Evolutionary conservation across 2,888 invertebrate genomes (phyloP), one percentile per base, ranked within the genome.

Genomic region (Colletes collaris): DNA sequence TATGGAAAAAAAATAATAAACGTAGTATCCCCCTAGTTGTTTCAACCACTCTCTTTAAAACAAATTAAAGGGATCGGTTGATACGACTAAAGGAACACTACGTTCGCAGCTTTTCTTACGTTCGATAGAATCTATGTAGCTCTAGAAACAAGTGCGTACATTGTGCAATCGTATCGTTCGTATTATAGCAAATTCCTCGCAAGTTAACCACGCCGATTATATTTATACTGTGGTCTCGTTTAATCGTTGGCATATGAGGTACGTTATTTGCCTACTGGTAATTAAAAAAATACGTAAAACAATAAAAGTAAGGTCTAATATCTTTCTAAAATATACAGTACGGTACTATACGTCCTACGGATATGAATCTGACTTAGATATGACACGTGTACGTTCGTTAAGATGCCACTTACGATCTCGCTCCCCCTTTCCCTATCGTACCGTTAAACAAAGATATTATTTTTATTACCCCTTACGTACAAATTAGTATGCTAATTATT

Each of bases 401-500:
- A 67, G 79, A 84, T 79, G 74, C 62, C 83, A 76, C 65, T 76
- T 82, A 76, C 76, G 74, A 78, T 83, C 72, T 82, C 68, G 44
- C 60, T 67, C 70, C 66, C 67, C 66, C 67, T 58, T 67, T 49
- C 59, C 59, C 77, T 76, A 76, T 78, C 74, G 62, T 75, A 80
- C 71, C 80, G 76, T 79, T 79, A 81, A 87, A 82, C 68, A 86
- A 83, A 84, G 68, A 79, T 79, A 81, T 78, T 72, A 81, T 81
- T 74, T 84, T 50, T 83, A 78, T 84, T 84, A 84, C 66, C 27
- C 77, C 84, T 87, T 87, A 89, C 80, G 75, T 83, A 86, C 81
- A 87, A 83, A 88, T 91, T 89, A 89, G 87, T 92, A 91, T 82
- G 87, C 91, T 92, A 92, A 91, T 92, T 91, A 91, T 92, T 92